Evolutionary conservation across 2,113 vertebrate species (phyloP), one percentile per base, ranked within the genome.

Genomic region (Turnix velox): DNA sequence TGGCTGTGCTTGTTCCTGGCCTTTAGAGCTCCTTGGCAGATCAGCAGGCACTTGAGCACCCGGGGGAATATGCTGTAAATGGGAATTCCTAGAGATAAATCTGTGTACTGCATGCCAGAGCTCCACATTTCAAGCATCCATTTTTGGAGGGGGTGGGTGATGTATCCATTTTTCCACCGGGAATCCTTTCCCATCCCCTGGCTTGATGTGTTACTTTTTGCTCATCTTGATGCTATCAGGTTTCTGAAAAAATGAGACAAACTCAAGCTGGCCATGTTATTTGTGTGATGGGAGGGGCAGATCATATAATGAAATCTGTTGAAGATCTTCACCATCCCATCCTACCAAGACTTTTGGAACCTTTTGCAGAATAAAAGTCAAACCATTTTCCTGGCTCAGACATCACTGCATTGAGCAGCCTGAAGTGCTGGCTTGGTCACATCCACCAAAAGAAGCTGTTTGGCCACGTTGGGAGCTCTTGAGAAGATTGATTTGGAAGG

Each of bases 21-120:
- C 82, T 89, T 91, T 45, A 33, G 58, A 76, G 28, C 78, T 94
- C 49, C 78, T 89, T 94, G 90, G 87, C 92, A 94, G 54, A 76
- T 57, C 0, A 0, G 74, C 78, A 92, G 69, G 78, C 90, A 14
- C 37, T 95, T 79, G 67, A 37, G 71, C 74, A 87, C 94, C 66
- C 90, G 49, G 66, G 92, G 78, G 92, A 94, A 73, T 91, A 84
- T 76, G 84, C 78, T 4, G 40, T 85, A 85, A 91, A 72, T 89
- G 87, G 92, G 92, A 95, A 96, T 96, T 96, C 94, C 94, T 95
- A 87, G 92, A 95, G 95, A 94, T 85, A 92, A 87, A 72, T 91
- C 81, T 85, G 66, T 31, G 72, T 58, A 54, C 84, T 82, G 62
- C 45, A 3, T 94, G 78, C 87, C 87, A 94, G 84, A 84, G 39